A percentile compares a stretch with the other conserved stretches of the same genome.
Conservation (phyloP, 2,797 vertebrate genomes). For the Hozukius guyotensis region DNA sequence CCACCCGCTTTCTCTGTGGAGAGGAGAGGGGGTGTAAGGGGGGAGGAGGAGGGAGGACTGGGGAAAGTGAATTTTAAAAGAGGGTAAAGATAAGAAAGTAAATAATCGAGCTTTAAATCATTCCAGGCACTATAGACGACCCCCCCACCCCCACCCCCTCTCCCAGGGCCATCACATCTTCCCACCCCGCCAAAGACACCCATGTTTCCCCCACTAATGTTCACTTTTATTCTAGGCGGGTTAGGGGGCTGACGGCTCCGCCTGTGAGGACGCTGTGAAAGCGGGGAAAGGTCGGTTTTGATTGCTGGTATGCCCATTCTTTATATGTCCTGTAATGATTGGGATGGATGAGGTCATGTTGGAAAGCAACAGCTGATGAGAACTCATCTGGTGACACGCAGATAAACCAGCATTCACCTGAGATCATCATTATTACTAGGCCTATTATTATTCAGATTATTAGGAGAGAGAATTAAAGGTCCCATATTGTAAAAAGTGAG, state of each 20-base stretch:
- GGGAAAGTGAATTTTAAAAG: constrained; percentile 78
- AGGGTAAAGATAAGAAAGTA: constrained; percentile 78
- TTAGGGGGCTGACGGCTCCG: constrained; percentile 4
- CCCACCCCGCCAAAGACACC: neutral
- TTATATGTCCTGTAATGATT: neutral
- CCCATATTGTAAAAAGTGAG: too few relatives aligned
- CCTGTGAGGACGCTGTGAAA: constrained; percentile 5
- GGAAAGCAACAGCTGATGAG: constrained; percentile 39
- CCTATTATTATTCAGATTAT: neutral
- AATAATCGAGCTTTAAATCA: constrained; percentile 80
- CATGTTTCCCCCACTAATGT: constrained; percentile 21
- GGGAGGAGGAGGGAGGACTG: constrained; percentile 45
- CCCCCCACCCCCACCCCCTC: neutral
- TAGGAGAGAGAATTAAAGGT: too few relatives aligned
- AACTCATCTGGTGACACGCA: neutral
- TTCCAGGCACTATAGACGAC: constrained; percentile 44
- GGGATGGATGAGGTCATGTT: constrained; percentile 36
- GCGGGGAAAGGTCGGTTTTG: neutral
- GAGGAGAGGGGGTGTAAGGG: constrained; percentile 22
- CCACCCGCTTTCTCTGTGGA: constrained; percentile 75
- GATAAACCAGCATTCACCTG: neutral
- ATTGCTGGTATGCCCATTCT: neutral
- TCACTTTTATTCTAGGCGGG: constrained; percentile 6
- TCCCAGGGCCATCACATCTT: constrained; percentile 11
- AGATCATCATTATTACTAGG: too few relatives aligned